Evolutionary conservation across 2,797 vertebrate species (phyloP), one percentile per base, ranked within the genome.

Genomic region (Eleutherodactylus coqui): DNA sequence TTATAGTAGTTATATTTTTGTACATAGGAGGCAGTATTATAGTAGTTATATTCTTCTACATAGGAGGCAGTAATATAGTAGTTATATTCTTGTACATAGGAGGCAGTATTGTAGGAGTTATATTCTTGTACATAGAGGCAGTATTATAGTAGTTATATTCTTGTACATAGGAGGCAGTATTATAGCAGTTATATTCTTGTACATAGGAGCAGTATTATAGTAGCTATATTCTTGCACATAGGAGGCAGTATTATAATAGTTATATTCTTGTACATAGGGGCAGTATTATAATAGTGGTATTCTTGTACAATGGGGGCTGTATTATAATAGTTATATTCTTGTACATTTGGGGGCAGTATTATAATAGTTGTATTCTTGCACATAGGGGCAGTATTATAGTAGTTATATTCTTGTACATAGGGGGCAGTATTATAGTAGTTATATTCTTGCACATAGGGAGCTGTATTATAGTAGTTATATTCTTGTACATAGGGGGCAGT

Each of bases 341-440:
- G 32, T 67, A 67, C 19, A 58, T n/a, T n/a, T n/a, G 27, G 7
- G 5, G 19, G 32, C 14, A 34, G 62, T 67, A 67, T 67, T 67
- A 67, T 36, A 67, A 32, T 67, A 36, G 62, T 27, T 32, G 36
- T 67, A 67, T 67, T 67, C 62, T 67, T 67, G 62, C 36, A 67
- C 32, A 67, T 34, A 67, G 62, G 62, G 7, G 19, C 32, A 67
- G 62, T 67, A 67, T 67, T 67, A 67, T 67, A 67, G 62, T 67
- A 67, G 55, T 58, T 58, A 58, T 27, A 58, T 58, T 58, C 55
- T 27, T 58, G 55, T 58, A 58, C n/a, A 58, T 27, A 58, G 55
- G 55, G n/a, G 3, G 55, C 24, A 58, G 55, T 58, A 58, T 58
- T 58, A 58, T 58, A 58, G 55, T 27, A 58, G 55, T 58, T 58